These are phyloP conservation scores for Sepiola atlantica DNA, from an alignment of 2,888 invertebrate genomes.

Conservation along the genomic window DNA sequence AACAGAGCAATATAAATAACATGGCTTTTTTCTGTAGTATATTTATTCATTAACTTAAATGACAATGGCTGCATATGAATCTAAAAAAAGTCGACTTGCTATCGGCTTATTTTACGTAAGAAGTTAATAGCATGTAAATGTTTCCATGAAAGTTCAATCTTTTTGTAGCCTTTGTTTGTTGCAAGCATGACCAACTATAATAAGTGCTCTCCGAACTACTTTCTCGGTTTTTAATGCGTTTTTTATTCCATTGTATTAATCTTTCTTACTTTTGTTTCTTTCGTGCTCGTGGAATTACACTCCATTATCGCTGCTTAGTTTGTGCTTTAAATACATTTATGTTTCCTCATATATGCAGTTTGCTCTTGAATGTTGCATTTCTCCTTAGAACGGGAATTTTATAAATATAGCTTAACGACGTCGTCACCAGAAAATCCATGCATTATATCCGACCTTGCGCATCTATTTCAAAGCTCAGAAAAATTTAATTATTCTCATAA, in stretches of 20 bases:
- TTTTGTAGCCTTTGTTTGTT: background rate
- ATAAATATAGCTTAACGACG: no score
- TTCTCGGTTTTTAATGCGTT: background rate
- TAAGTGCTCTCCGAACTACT: background rate
- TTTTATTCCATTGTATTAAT: background rate
- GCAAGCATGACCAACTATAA: background rate
- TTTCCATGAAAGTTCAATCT: background rate
- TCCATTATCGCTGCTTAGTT: background rate
- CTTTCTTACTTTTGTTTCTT: background rate
- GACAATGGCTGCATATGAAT: background rate
- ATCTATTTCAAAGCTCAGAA: no score
- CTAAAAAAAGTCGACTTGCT: background rate
- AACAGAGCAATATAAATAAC: background rate
- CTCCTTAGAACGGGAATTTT: no score
- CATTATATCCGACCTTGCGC: no score
- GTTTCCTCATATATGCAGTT: background rate
- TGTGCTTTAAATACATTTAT: background rate
- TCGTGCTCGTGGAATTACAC: background rate
- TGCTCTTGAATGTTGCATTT: background rate
- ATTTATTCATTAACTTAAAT: background rate
- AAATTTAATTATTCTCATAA: no score
- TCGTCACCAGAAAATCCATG: no score
- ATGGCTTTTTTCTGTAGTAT: background rate
- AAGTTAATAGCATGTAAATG: slow-evolving; percentile 1
- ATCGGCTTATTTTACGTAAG: slow-evolving; percentile 6